These are phyloP conservation scores for Lomographa bimaculata DNA, from an alignment of 2,888 invertebrate species.

Conservation along the genomic window DNA sequence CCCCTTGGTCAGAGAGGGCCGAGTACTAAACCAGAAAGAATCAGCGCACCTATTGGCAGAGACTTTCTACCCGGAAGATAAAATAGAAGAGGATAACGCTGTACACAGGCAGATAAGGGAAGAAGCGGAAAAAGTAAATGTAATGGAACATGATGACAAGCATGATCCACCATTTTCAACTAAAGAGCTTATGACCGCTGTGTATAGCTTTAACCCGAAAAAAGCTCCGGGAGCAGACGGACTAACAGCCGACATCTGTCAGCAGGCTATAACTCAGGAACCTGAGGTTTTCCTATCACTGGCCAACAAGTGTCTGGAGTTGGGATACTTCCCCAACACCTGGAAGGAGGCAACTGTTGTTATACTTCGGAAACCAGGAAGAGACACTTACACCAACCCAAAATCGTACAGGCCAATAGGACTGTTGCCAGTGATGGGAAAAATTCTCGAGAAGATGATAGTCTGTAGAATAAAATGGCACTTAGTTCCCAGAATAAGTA, in stretches of 20 bases:
- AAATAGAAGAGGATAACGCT: not conserved
- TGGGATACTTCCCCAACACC: no score
- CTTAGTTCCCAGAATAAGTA: no score
- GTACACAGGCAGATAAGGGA: conserved; percentile 8
- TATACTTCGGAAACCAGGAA: no score
- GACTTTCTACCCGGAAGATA: conserved; percentile 20
- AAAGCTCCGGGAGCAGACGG: conserved; percentile 34
- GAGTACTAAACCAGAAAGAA: not conserved
- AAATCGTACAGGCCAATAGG: no score
- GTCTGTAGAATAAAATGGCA: no score
- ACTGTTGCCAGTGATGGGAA: no score
- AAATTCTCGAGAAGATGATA: no score
- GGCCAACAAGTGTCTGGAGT: no score
- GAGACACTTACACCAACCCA: no score
- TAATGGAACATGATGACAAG: not conserved
- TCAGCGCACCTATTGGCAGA: conserved; percentile 10
- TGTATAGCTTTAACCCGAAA: conserved; percentile 22
- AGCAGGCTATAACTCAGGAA: no score
- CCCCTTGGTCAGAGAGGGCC: not conserved
- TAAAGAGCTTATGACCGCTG: conserved; percentile 10
- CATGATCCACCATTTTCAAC: conserved; percentile 28
- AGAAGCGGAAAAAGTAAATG: conserved; percentile 9
- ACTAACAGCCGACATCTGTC: conserved; percentile 28
- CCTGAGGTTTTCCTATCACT: no score
- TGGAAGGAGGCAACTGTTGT: no score